Conservation (phyloP, 2,888 invertebrate genomes). For the Keiferia lycopersicella region DNA sequence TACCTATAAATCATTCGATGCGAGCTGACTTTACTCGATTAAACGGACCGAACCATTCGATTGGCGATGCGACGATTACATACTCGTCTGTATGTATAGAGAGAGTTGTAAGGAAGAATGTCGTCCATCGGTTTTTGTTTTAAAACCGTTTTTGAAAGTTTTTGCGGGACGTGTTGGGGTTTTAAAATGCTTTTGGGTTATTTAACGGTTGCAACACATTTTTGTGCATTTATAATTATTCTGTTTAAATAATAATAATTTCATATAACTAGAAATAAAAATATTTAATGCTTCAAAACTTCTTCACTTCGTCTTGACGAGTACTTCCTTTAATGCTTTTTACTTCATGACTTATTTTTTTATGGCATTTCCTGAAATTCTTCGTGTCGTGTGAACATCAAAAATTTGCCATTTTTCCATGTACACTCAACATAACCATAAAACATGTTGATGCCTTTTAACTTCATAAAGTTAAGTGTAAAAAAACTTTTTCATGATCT, state of each 20-base stretch:
- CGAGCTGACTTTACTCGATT: constrained; percentile 74
- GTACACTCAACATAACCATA: constrained; percentile 18
- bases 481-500: constrained; percentile 27
- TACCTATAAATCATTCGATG: constrained; percentile 76
- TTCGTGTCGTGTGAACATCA: background rate
- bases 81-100: constrained; percentile 61
- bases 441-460: constrained; percentile 7
- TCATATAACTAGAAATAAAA: background rate
- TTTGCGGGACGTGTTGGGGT: constrained; percentile 38
- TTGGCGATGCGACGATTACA: constrained; percentile 72
- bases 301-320: too few species aligned
- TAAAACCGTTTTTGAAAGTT: constrained; percentile 43
- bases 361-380: background rate
- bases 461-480: constrained; percentile 19
- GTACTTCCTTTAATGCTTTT: background rate
- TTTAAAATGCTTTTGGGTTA: constrained; percentile 31
- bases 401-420: background rate
- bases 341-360: background rate
- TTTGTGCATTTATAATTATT: background rate
- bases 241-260: background rate
- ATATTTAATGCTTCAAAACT: too few species aligned
- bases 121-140: constrained; percentile 65
- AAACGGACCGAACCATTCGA: constrained; percentile 73
- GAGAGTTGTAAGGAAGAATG: constrained; percentile 75
- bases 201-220: constrained; percentile 14